Conservation (phyloP, 2,113 vertebrate species). For the Cacatua alba region DNA sequence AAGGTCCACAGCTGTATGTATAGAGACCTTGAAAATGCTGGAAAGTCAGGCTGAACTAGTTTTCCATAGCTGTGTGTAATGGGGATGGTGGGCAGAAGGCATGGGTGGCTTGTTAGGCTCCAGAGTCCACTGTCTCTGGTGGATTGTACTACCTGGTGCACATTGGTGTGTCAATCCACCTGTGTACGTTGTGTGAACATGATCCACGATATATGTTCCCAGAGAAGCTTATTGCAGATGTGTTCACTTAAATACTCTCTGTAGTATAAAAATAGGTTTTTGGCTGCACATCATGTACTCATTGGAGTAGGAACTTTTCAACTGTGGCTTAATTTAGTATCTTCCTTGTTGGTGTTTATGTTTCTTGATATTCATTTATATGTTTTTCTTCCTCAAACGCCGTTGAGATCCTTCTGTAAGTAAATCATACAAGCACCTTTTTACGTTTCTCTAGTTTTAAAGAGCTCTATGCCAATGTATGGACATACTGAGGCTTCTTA, state of each 20-base stretch:
- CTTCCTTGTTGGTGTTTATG: slow-evolving; percentile 54
- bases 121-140: background rate
- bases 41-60: background rate
- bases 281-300: slow-evolving; percentile 57
- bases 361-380: slow-evolving; percentile 55
- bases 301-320: slow-evolving; percentile 30
- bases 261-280: slow-evolving; percentile 61
- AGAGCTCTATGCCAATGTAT: background rate
- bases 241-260: slow-evolving; percentile 44
- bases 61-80: background rate
- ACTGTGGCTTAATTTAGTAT: slow-evolving; percentile 49
- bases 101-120: background rate
- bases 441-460: background rate
- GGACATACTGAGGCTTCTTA: background rate
- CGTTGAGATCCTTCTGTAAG: background rate
- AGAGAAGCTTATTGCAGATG: slow-evolving; percentile 39
- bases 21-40: background rate
- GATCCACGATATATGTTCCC: background rate
- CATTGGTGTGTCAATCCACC: background rate
- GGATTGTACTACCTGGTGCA: background rate
- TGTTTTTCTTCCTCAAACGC: slow-evolving; percentile 18
- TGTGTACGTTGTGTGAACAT: background rate
- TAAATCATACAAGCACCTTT: background rate
- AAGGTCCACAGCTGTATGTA: background rate
- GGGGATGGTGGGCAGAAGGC: background rate